Conservation (phyloP, 2,113 vertebrate species). For the Petrocephalus zakoni region DNA sequence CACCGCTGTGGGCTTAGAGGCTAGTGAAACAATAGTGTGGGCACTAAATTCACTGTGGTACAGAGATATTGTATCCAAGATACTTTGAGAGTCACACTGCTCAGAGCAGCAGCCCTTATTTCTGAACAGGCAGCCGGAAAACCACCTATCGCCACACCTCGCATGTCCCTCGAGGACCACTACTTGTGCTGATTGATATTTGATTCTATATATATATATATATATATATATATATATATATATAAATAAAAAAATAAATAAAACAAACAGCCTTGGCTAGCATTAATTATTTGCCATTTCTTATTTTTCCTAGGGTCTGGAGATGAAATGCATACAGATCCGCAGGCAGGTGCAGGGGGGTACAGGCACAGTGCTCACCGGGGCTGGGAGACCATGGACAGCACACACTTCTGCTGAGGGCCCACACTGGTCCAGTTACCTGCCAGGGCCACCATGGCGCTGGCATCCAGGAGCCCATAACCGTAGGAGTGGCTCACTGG, state of each 20-base stretch:
- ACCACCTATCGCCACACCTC: neutral
- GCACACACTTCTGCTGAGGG: conserved; percentile 80
- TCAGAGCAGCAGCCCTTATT: neutral
- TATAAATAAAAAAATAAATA: too few relatives aligned
- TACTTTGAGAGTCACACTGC: neutral
- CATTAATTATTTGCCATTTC: too few relatives aligned
- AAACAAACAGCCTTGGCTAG: too few relatives aligned
- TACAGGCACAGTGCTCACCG: conserved; percentile 55
- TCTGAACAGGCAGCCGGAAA: neutral
- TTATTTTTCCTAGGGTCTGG: neutral
- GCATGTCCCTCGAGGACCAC: neutral
- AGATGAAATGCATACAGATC: neutral
- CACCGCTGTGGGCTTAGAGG: neutral
- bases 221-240: too few relatives aligned
- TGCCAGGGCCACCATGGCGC: conserved; percentile 80
- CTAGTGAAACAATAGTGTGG: accelerated
- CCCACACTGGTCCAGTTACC: conserved; percentile 82
- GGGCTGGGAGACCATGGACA: conserved; percentile 76
- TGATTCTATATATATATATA: too few relatives aligned
- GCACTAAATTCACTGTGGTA: neutral
- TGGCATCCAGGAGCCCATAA: conserved; percentile 85
- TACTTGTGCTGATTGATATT: neutral
- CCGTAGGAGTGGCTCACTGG: conserved; percentile 96
- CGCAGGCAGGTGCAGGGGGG: neutral
- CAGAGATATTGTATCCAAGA: neutral